These are phyloP conservation scores for western clawed frog (Xenopus tropicalis) DNA, from an alignment of 2,113 vertebrate species.

Conservation along the genomic window UCB_Xtro_10.0 CM004446.2:49942501-49943000, in stretches of 20 bases:
- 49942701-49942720: constrained; percentile 11
- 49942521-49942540: too few relatives aligned
- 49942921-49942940: constrained; percentile 56
- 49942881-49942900: constrained; percentile 62
- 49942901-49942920: constrained; percentile 53
- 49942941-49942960: constrained; percentile 53
- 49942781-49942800: constrained; percentile 62
- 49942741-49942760: constrained; percentile 43
- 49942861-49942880: constrained; percentile 64
- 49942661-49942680: not conserved
- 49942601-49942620: too few relatives aligned
- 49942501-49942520: too few relatives aligned
- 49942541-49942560: too few relatives aligned
- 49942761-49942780: constrained; percentile 43
- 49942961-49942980: constrained; percentile 58
- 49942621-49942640: not conserved
- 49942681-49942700: constrained; percentile 22
- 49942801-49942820: constrained; percentile 64
- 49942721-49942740: constrained; percentile 37
- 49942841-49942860: constrained; percentile 63
- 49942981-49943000: constrained; percentile 53
- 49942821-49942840: constrained; percentile 62
- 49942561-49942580: too few relatives aligned
- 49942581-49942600: too few relatives aligned
- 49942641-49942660: not conserved